Evolutionary conservation across 2,888 invertebrate species (phyloP), one percentile per base, ranked within the genome.

Genomic region (Heteropelma amictum): DNA sequence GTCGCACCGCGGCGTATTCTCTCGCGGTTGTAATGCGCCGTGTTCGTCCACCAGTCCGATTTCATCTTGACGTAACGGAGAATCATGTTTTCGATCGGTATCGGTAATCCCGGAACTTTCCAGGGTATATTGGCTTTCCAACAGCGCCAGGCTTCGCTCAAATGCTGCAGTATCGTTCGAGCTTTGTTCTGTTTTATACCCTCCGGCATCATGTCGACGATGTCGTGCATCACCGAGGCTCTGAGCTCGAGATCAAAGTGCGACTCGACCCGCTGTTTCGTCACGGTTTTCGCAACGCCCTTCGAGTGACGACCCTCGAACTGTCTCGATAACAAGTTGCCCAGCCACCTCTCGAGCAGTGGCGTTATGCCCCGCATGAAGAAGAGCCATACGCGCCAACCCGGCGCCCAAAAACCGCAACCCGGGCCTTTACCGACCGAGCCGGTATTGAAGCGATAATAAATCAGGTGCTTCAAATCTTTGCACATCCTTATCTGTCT

Each of bases 201-300:
- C 90, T 99, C 99, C 0, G 99, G 99, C 99, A 99, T 99, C 99
- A 99, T 99, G 86, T 99, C 99, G n/a, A 99, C 95, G 80, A 99
- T 99, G 87, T 99, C 99, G 90, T 95, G 95, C 96, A 96, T 95
- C 1, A 96, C 99, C 0, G 98, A 98, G 12, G 98, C 98, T 81
- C 99, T 93, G 86, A 99, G 91, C 89, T 99, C 99, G 81, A 99
- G 92, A 92, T 99, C 99, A 90, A 99, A 99, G 91, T 99, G 99
- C 47, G 98, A 98, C 88, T 99, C 99, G 0, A 99, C 99, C 83
- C 99, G 93, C 90, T 99, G 99, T 88, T 99, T 99, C 0, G 99
- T 99, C 4, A 99, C 99, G 0, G 99, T 99, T 90, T 99, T 99
- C 0, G 99, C 99, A 1, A 99, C 99, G 80, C 99, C 99, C 90